These are phyloP conservation scores for Archips xylosteana DNA, from an alignment of 2,888 invertebrate genomes.

Conservation along the genomic window DNA sequence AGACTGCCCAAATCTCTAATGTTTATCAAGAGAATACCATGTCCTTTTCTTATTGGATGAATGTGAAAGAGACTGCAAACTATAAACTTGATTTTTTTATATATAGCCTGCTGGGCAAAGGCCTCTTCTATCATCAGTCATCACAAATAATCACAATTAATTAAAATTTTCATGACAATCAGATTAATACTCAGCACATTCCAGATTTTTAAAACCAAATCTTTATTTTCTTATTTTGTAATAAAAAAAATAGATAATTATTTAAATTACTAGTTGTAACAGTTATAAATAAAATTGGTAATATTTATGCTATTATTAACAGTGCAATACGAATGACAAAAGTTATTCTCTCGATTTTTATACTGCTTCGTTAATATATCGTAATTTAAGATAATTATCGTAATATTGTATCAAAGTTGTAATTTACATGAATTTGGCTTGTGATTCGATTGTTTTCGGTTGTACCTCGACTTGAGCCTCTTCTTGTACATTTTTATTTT, in stretches of 20 bases:
- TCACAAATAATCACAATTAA: background rate
- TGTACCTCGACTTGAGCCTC: slow-evolving; percentile 61
- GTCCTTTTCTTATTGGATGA: background rate
- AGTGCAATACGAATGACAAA: slow-evolving; percentile 80
- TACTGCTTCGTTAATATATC: slow-evolving; percentile 68
- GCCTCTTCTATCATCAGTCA: no score
- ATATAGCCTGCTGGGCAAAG: no score
- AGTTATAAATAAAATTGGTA: slow-evolving; percentile 54
- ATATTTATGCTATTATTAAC: slow-evolving; percentile 75
- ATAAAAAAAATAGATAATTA: slow-evolving; percentile 34
- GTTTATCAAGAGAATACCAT: background rate
- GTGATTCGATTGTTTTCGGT: slow-evolving; percentile 72
- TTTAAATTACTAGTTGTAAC: slow-evolving; percentile 42
- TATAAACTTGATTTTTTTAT: background rate
- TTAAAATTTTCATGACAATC: slow-evolving; percentile 46
- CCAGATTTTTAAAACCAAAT: slow-evolving; percentile 43
- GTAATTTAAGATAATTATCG: slow-evolving; percentile 68
- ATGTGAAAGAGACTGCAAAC: background rate
- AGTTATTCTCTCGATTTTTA: slow-evolving; percentile 71
- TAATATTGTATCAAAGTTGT: slow-evolving; percentile 81
- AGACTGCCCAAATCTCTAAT: background rate
- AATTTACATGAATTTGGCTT: slow-evolving; percentile 77
- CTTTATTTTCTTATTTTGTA: slow-evolving; percentile 39
- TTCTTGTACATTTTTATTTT: slow-evolving; percentile 59
- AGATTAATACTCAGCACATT: slow-evolving; percentile 50